Conservation (phyloP, 2,888 invertebrate species). For the Lasioglossum leucozonium region DNA sequence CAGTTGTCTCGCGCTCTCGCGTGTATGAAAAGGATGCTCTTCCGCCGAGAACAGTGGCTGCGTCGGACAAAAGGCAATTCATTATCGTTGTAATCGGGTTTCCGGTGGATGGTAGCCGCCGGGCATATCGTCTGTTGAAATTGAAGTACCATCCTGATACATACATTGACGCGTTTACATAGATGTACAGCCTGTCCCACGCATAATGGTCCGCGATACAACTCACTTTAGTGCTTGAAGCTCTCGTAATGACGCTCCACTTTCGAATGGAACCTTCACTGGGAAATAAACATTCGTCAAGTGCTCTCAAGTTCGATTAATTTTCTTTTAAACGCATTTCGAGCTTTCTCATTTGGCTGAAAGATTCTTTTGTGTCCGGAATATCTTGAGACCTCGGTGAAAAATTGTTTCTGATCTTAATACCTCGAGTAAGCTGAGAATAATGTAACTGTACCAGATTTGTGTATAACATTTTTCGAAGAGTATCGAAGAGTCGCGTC, state of each 20-base stretch:
- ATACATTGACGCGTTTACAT: not conserved
- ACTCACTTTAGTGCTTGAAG: not conserved
- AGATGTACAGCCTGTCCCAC: not conserved
- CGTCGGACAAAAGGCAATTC: constrained; percentile 29
- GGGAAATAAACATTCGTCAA: no score
- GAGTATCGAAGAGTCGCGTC: not conserved
- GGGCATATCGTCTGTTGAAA: constrained; percentile 35
- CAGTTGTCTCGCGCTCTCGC: not conserved
- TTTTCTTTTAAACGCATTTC: not conserved
- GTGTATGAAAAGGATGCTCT: not conserved
- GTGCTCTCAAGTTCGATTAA: not conserved
- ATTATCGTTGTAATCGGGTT: constrained; percentile 39
- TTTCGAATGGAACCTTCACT: not conserved
- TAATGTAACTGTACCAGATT: not conserved
- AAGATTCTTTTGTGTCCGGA: no score
- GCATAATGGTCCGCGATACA: not conserved
- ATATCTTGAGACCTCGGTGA: no score
- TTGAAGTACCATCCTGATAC: not conserved
- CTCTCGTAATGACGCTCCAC: not conserved
- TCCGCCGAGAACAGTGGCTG: constrained; percentile 6
- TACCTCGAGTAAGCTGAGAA: not conserved
- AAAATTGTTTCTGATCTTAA: not conserved
- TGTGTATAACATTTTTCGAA: not conserved
- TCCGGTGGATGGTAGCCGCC: not conserved
- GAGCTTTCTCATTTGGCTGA: no score